Evolutionary conservation across 2,888 invertebrate species (phyloP).

Genomic region (Macrosoma leucophasiata): DNA sequence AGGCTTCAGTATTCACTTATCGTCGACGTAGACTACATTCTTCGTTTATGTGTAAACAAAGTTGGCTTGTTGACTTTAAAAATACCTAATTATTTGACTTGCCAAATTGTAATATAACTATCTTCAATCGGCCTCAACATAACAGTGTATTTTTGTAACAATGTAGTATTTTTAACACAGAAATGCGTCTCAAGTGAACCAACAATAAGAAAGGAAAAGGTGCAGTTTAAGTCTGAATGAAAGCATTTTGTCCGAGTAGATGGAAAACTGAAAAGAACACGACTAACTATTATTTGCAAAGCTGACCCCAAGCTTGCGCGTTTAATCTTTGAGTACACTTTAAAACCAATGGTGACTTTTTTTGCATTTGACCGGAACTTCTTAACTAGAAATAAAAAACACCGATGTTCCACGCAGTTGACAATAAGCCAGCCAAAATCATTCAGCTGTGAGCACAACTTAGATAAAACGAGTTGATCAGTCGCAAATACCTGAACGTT

Average conservation of each 20-base stretch:
- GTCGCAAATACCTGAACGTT: slow-evolving; percentile 57
- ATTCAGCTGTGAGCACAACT: slow-evolving; percentile 24
- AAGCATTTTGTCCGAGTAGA: slow-evolving; percentile 32
- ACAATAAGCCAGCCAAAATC: slow-evolving; percentile 20
- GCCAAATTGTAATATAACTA: slow-evolving; percentile 4
- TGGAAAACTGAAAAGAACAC: slow-evolving; percentile 32
- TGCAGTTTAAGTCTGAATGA: slow-evolving; percentile 30
- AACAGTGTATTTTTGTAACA: no score
- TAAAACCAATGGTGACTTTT: slow-evolving; percentile 20
- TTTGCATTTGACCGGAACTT: not conserved
- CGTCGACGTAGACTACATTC: no score
- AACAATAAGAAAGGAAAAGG: slow-evolving; percentile 19
- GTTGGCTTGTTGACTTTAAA: no score
- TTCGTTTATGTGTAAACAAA: no score
- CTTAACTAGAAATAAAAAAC: no score
- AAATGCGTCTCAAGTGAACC: slow-evolving; percentile 8
- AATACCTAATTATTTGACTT: slow-evolving; percentile 6
- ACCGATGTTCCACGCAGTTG: no score
- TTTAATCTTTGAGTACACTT: slow-evolving; percentile 27
- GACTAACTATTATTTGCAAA: slow-evolving; percentile 33
- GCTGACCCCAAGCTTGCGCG: slow-evolving; percentile 30
- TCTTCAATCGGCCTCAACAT: no score
- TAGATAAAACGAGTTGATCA: slow-evolving; percentile 38
- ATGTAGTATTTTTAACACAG: no score
- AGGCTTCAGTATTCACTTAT: no score